Base-by-base conservation (phyloP, 2,888 invertebrate species). In the Ichneumon xanthorius region DNA sequence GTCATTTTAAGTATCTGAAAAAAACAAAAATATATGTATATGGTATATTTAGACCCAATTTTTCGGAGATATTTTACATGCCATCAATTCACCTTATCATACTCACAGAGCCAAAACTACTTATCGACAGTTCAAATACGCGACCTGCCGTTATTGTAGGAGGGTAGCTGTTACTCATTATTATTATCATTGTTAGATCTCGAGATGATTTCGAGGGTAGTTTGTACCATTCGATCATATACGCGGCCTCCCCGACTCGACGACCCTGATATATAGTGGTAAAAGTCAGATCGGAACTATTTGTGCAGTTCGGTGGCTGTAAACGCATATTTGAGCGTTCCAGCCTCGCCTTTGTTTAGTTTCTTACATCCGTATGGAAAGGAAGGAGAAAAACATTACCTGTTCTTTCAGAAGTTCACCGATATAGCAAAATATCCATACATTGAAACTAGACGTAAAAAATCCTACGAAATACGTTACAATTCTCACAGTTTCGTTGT, bases 61-160 rank as follows among this genome's bases (percentile, higher is more conserved):
- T 53, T n/a, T 53, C 33, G 33, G 33, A 33, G 33, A 33, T 53
- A 4, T 19, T 5, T 33, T 6, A 33, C 33, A 33, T 0, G 33
- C 4, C 6, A 33, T 33, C 33, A 33, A 22, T 67, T 58, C 11
- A 68, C 71, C 37, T 48, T 3, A 26, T 4, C 72, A 1, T 77
- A 90, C 91, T 89, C 75, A 92, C 92, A 30, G 87, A 87, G 53
- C 90, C 89, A 63, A 92, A 92, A 67, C 87, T 33, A 33, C 33
- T 0, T 33, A 33, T 33, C 33, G 33, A 33, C 33, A 33, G 6
- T 14, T 88, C 85, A 5, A 89, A 77, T 63, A 92, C 37, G 72
- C 90, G 91, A 16, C 91, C 92, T 37, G 92, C 92, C 3, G 92
- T 92, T 4, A 92, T 84, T 79, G 86, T 89, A 0, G 82, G 82